These are phyloP conservation scores for Mechanitis mazaeus DNA, from an alignment of 2,888 invertebrate species.

Conservation along the genomic window DNA sequence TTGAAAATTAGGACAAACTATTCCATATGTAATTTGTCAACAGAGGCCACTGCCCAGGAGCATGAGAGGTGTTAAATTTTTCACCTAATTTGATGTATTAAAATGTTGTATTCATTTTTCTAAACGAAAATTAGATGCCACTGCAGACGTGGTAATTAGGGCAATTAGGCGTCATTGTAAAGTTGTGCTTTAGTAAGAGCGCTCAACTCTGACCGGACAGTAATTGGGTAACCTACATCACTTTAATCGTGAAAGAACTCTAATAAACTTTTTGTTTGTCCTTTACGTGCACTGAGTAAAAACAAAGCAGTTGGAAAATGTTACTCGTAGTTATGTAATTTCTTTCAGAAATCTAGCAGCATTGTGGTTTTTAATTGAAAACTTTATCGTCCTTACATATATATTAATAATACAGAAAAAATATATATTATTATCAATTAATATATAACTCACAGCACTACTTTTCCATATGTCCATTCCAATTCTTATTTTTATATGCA, in stretches of 20 bases:
- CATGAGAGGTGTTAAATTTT: slow-evolving; percentile 12
- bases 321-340: no score
- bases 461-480: no score
- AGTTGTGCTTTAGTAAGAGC: slow-evolving; percentile 14
- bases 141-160: slow-evolving; percentile 15
- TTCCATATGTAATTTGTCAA: background rate
- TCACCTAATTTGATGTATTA: slow-evolving; percentile 17
- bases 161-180: slow-evolving; percentile 19
- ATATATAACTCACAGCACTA: no score
- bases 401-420: no score
- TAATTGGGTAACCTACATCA: slow-evolving; percentile 22
- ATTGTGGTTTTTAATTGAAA: no score
- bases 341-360: no score
- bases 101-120: slow-evolving; percentile 20
- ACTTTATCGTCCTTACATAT: no score
- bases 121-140: slow-evolving; percentile 18
- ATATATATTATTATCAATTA: no score
- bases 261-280: slow-evolving; percentile 9
- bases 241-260: slow-evolving; percentile 10
- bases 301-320: background rate
- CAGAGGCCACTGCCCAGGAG: background rate
- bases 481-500: no score
- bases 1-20: background rate
- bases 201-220: slow-evolving; percentile 12
- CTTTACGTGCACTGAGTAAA: background rate